Conservation (phyloP, 2,888 invertebrate species). For the Polydrusus cervinus region DNA sequence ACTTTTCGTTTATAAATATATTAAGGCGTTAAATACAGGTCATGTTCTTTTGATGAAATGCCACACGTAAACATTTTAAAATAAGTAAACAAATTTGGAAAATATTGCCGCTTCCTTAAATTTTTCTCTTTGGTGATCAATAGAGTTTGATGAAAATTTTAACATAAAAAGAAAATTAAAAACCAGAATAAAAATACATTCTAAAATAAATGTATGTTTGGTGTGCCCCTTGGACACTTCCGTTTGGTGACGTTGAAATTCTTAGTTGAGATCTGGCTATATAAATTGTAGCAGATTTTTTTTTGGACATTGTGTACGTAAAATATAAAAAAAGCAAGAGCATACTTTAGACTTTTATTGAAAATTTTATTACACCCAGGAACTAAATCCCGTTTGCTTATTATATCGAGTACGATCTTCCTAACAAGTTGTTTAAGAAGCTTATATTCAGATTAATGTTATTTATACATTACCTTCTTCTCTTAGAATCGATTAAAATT, state of each 20-base stretch:
- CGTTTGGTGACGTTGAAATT: neutral
- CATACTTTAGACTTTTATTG: neutral
- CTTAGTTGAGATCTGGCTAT: neutral
- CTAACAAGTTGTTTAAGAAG: constrained; percentile 20
- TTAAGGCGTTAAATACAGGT: neutral
- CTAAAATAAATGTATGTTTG: too few relatives aligned
- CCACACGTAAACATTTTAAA: constrained; percentile 3
- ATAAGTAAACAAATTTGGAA: neutral
- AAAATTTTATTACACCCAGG: constrained; percentile 11
- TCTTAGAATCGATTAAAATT: constrained; percentile 3
- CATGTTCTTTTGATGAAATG: constrained; percentile 1
- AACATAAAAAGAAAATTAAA: too few relatives aligned
- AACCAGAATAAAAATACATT: too few relatives aligned
- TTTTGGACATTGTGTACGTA: neutral
- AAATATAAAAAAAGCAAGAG: neutral
- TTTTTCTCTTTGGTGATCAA: neutral
- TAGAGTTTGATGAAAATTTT: too few relatives aligned
- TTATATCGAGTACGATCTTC: constrained; percentile 1
- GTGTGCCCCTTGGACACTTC: too few relatives aligned
- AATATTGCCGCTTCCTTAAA: neutral
- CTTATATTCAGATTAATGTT: constrained; percentile 9
- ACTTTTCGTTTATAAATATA: neutral
- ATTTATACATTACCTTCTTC: neutral
- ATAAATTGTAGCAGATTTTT: neutral
- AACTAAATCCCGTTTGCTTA: constrained; percentile 13